A percentile compares a stretch with the other conserved stretches of the same genome.
These are phyloP conservation scores for Leptobrachium leishanense DNA, from an alignment of 2,113 vertebrate species.

Conservation along the genomic window DNA sequence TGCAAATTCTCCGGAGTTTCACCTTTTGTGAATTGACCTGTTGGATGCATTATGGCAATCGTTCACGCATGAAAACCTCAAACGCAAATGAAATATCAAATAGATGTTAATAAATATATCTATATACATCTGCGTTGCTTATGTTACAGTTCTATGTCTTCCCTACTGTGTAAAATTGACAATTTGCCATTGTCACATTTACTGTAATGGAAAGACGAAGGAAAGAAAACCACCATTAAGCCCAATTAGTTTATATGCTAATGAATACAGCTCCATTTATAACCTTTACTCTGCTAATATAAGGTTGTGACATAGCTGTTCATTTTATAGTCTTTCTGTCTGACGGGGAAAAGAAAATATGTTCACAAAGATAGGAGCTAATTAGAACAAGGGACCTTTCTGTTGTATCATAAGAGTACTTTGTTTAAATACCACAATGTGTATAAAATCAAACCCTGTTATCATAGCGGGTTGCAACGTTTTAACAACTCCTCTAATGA, in stretches of 20 bases:
- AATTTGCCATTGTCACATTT: too few species aligned
- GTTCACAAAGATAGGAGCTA: not conserved
- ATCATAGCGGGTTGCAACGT: conserved; percentile 4
- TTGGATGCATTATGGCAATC: too few species aligned
- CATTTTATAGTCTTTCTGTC: too few species aligned
- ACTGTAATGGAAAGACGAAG: too few species aligned
- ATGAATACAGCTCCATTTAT: not conserved
- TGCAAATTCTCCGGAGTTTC: too few species aligned
- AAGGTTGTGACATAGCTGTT: not conserved
- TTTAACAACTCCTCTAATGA: conserved; percentile 4
- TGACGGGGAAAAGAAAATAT: conserved; percentile 1
- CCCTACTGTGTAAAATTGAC: too few species aligned
- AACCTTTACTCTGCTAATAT: conserved; percentile 14
- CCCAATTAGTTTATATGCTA: conserved; percentile 13
- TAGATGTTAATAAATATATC: too few species aligned
- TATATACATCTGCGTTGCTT: too few species aligned
- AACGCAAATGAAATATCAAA: too few species aligned
- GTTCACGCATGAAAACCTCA: too few species aligned
- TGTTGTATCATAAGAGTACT: not conserved
- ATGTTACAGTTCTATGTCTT: too few species aligned
- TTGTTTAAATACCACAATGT: not conserved
- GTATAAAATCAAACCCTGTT: not conserved
- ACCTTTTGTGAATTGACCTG: too few species aligned
- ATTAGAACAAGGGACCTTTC: conserved; percentile 22
- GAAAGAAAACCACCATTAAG: not conserved